These are phyloP conservation scores for Muscidifurax raptorellus DNA, from an alignment of 1,140 invertebrate genomes.

Conservation along the genomic window DNA sequence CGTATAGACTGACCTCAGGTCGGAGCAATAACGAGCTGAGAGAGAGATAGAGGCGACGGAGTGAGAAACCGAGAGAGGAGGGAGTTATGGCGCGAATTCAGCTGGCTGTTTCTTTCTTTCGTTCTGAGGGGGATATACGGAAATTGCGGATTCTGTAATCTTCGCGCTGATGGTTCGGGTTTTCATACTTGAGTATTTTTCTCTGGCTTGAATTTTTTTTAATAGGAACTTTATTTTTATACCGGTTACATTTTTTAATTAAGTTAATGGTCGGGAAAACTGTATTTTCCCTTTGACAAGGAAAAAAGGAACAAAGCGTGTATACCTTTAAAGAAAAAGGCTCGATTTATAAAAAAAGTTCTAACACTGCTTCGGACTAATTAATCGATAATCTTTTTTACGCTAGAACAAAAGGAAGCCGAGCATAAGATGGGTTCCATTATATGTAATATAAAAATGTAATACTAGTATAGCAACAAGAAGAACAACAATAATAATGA, in stretches of 20 bases:
- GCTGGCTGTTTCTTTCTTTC: not conserved
- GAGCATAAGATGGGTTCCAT: no score
- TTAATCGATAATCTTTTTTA: constrained; percentile 30
- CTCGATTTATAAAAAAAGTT: not conserved
- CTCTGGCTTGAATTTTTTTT: no score
- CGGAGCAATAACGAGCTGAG: constrained; percentile 66
- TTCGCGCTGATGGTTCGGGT: no score
- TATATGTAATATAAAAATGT: no score
- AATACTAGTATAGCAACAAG: not conserved
- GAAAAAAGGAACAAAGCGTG: no score
- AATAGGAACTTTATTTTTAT: no score
- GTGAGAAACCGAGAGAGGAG: not conserved
- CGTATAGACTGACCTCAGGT: constrained; percentile 73
- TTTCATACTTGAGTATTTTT: no score
- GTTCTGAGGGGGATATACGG: not conserved
- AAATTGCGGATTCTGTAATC: not conserved
- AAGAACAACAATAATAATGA: not conserved
- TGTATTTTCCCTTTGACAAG: no score
- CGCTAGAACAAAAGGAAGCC: not conserved
- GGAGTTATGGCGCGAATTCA: not conserved
- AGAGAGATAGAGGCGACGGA: not conserved
- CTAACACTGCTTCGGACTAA: not conserved
- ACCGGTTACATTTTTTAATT: no score
- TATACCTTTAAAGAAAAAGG: no score
- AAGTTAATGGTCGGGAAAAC: no score